Base-by-base conservation (phyloP, 2,113 vertebrate species). In the Pelecanoides urinatrix region DNA sequence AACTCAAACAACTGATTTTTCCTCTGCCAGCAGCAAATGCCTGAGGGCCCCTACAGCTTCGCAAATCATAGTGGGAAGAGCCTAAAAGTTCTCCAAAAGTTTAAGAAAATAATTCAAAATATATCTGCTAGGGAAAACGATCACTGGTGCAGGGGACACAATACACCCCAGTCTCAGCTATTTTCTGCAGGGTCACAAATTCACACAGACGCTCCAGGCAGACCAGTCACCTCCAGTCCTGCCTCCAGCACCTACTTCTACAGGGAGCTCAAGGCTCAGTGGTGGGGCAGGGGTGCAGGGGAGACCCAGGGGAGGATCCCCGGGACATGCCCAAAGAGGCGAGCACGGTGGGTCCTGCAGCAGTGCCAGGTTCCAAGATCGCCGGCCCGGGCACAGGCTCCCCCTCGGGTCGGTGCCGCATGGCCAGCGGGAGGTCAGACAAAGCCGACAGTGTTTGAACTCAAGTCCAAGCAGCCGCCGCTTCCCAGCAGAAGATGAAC, bases 1-100 rank as follows among this genome's bases (percentile, higher is more conserved):
- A 68, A 55, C 68, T 30, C 83, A 27, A 50, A 63, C 16, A 47
- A 40, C 7, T 6, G 3, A 5, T n/a, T 50, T 30, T 56, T 76
- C 76, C 82, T 94, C 68, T 93, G 91, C 88, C 86, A 92, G 87
- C 95, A 98, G 93, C 71, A 82, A 78, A 78, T 13, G 30, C 63
- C 94, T 44, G 78, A 90, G 61, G 55, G 45, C 36, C 79, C 71
- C 85, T 38, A 63, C 63, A 86, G 74, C 81, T 91, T 89, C 92
- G 73, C 36, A 79, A 50, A 45, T 55, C 61, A 79, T 84, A 94
- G 92, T 12, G 19, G 59, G 91, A 94, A 92, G 77, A 85, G 88
- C 90, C 40, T 44, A 4, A 72, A 95, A 95, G 68, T 82, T 81
- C 75, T 92, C 76, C 23, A 73, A 90, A 85, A 89, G 36, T 29